Evolutionary conservation across 2,888 invertebrate genomes (phyloP), one percentile per base, ranked within the genome.

Genomic region (Acutogordius australiensis): DNA sequence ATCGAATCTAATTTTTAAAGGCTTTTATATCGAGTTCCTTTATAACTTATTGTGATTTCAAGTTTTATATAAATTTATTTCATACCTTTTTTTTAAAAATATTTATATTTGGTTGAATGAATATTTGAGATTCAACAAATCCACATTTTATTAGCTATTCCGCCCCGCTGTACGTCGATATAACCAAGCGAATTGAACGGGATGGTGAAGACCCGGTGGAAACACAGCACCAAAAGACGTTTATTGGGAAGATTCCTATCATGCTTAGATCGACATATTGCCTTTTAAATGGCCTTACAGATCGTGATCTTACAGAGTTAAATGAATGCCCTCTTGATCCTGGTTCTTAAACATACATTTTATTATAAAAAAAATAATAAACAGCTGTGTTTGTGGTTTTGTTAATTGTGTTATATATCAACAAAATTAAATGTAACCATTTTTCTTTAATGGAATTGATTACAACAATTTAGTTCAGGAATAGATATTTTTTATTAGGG

Each of bases 301-400:
- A 97, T 80, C 84, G 94, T 77, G 97, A 99, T 79, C 79, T 99
- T 68, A 88, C 91, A 58, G 94, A 99, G 74, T 79, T 99, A 66
- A 97, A 97, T 71, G 97, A 99, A 73, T 99, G 97, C 66, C 97
- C 97, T 0, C 76, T 97, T 57, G 97, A 99, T 76, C 97, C 97
- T 51, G 97, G 94, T 65, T 28, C 29, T 4, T 4, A 51, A 23
- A 51, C 8, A 13, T 37, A 37, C n/a, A 13, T 13, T 37, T 37
- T 91, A 91, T 62, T 94, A 94, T 71, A 94, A 94, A 67, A 88
- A 94, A 65, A 91, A 94, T 63, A 37, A 37, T 37, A n/a, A n/a
- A n/a, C n/a, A n/a, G n/a, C n/a, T n/a, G n/a, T n/a, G n/a, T n/a
- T n/a, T n/a, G n/a, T n/a, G n/a, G n/a, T n/a, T n/a, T n/a, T n/a